These are phyloP conservation scores for Diplolepis rosae DNA, from an alignment of 2,888 invertebrate genomes.

Conservation along the genomic window DNA sequence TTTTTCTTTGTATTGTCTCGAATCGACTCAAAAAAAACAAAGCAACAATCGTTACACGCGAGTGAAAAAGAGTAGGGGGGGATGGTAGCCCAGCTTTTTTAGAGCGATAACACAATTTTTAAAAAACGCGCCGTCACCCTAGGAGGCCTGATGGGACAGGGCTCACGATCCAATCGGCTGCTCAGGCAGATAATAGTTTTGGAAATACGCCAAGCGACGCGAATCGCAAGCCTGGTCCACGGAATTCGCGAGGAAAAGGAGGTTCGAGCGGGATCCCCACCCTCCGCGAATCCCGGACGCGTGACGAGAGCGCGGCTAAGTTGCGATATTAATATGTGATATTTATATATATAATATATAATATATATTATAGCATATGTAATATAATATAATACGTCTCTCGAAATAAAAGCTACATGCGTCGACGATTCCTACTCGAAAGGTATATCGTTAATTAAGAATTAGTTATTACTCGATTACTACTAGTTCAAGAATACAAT, in stretches of 20 bases:
- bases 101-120: slow-evolving; percentile 13
- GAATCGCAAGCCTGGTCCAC: neutral
- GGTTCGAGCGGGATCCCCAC: slow-evolving; percentile 32
- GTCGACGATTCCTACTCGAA: slow-evolving; percentile 59
- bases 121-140: slow-evolving; percentile 6
- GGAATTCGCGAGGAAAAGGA: neutral
- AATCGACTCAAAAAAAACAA: neutral
- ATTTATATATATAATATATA: slow-evolving; percentile 47
- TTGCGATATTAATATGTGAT: slow-evolving; percentile 30
- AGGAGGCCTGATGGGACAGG: neutral
- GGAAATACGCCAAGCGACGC: neutral
- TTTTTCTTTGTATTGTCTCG: neutral
- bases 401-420: slow-evolving; percentile 63
- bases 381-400: slow-evolving; percentile 58
- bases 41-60: slow-evolving; percentile 33
- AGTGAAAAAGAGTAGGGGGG: slow-evolving; percentile 24
- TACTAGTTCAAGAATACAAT: slow-evolving; percentile 66
- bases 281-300: slow-evolving; percentile 4
- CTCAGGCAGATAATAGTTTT: slow-evolving; percentile 7
- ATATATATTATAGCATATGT: slow-evolving; percentile 59
- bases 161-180: neutral
- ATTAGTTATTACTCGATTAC: slow-evolving; percentile 65
- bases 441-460: slow-evolving; percentile 50
- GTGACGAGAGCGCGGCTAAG: too few species aligned
- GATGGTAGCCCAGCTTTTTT: slow-evolving; percentile 25